Conservation (phyloP, 2,797 vertebrate species). For the Sebastes reedi region DNA sequence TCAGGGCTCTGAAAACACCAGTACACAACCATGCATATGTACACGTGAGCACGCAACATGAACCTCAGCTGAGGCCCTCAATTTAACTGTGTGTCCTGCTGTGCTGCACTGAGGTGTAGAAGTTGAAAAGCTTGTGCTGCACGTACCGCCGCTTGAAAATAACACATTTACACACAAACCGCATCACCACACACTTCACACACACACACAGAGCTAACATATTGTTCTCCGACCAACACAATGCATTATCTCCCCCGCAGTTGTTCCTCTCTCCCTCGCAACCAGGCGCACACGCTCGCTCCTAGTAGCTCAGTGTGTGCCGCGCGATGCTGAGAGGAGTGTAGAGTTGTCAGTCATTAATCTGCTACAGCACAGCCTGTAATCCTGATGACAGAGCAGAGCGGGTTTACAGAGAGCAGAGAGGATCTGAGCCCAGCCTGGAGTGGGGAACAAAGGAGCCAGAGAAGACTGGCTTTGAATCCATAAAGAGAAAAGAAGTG, state of each 20-base stretch:
- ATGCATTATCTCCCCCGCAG: slow-evolving; percentile 72
- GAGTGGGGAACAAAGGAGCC: slow-evolving; percentile 77
- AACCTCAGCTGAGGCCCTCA: neutral
- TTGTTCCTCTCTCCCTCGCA: slow-evolving; percentile 66
- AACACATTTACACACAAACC: slow-evolving; percentile 21
- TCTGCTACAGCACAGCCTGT: slow-evolving; percentile 78
- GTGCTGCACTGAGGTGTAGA: slow-evolving; percentile 52
- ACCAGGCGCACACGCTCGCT: slow-evolving; percentile 44
- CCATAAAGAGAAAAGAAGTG: slow-evolving; percentile 60
- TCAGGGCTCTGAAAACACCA: neutral
- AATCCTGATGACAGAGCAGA: slow-evolving; percentile 81
- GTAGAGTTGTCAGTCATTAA: slow-evolving; percentile 82
- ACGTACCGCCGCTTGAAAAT: slow-evolving; percentile 35
- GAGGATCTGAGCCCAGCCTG: slow-evolving; percentile 80
- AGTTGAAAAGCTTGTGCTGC: slow-evolving; percentile 38
- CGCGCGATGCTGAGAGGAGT: slow-evolving; percentile 61
- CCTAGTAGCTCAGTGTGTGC: slow-evolving; percentile 59
- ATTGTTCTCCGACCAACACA: slow-evolving; percentile 72
- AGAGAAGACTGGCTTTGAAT: slow-evolving; percentile 73
- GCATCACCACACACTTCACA: slow-evolving; percentile 30
- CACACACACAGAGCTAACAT: slow-evolving; percentile 57
- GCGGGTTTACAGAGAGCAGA: slow-evolving; percentile 73
- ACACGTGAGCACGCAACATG: neutral
- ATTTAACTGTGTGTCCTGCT: slow-evolving; percentile 38
- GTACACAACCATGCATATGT: neutral